Base-by-base conservation (phyloP, 2,113 vertebrate genomes). In the Felis chaus region DNA sequence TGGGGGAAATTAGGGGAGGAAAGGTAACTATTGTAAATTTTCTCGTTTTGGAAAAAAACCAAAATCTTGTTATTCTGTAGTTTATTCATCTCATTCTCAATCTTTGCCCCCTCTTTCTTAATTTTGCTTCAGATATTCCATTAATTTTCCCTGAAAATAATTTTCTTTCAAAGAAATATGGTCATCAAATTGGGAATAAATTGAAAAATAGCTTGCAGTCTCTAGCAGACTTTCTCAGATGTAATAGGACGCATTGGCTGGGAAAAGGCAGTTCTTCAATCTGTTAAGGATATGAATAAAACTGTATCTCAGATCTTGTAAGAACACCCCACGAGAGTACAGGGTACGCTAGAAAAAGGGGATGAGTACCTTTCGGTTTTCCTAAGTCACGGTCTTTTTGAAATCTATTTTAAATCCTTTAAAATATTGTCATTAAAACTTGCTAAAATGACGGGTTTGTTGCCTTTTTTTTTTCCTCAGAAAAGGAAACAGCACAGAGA, bases 361-460 rank as follows among this genome's bases (percentile, higher is more conserved):
- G 89, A 68, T 27, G 41, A 66, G 12, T 15, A 95, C 0, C 16
- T 76, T 89, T 68, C 1, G 2, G 18, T 97, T 97, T 94, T 81
- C 31, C 27, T 71, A n/a, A 80, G 25, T 10, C 31, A 33, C 25
- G 90, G 14, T n/a, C 16, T 69, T 98, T 95, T 73, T 61, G 9
- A 55, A 36, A 91, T 97, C 94, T 76, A 45, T 45, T 45, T 45
- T 45, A 96, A 7, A 95, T 91, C 13, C 27, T 16, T 21, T 36
- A 80, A 83, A 97, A 95, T 87, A 57, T 0, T 83, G 50, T 89
- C 78, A 96, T 97, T 97, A 98, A 97, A 95, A 94, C 4, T 61
- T 53, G 0, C 86, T 93, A 87, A 97, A 90, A 97, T 79, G 81
- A 89, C 3, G 57, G 68, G 9, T 45, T 45, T 45, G 8, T 45